phyloP scores from a whole-genome alignment of 2,888 invertebrate species.

The Tridacna crocea region DNA sequence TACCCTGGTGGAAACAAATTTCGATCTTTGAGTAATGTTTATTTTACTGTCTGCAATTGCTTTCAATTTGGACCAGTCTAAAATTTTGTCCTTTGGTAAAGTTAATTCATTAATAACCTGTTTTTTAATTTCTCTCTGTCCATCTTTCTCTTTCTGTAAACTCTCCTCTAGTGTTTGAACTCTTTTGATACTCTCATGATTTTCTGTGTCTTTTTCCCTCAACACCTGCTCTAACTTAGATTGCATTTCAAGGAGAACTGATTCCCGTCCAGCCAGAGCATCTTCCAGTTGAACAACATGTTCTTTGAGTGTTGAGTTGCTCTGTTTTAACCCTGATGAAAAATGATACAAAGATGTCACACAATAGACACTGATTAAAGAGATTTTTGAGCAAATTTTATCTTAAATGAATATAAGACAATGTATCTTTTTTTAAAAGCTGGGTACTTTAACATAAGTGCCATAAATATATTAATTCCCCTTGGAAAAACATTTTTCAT shows the following conservation, averaged over 20 bases:
- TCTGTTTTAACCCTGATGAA: slow-evolving; percentile 80
- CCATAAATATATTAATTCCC: too few species aligned
- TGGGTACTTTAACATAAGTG: too few species aligned
- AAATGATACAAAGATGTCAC: not conserved
- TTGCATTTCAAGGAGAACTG: slow-evolving; percentile 79
- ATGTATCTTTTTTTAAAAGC: too few species aligned
- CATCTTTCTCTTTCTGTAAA: slow-evolving; percentile 80
- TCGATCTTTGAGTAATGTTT: too few species aligned
- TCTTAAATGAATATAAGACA: too few species aligned
- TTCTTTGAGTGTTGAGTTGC: slow-evolving; percentile 80
- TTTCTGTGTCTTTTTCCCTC: slow-evolving; percentile 72
- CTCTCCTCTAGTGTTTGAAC: slow-evolving; percentile 78
- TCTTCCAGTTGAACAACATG: slow-evolving; percentile 82
- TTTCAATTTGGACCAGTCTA: too few species aligned
- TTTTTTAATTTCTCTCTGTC: slow-evolving; percentile 81
- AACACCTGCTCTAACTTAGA: slow-evolving; percentile 74
- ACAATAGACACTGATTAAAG: not conserved
- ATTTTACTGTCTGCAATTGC: too few species aligned
- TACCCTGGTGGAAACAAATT: too few species aligned
- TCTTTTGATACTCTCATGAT: slow-evolving; percentile 68
- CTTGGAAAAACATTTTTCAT: too few species aligned
- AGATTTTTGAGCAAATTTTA: too few species aligned
- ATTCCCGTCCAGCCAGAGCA: slow-evolving; percentile 81
- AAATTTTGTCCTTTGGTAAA: too few species aligned
- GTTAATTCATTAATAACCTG: slow-evolving; percentile 71